phyloP scores from a whole-genome alignment of 2,888 invertebrate species.

The Cephus runcator region DNA sequence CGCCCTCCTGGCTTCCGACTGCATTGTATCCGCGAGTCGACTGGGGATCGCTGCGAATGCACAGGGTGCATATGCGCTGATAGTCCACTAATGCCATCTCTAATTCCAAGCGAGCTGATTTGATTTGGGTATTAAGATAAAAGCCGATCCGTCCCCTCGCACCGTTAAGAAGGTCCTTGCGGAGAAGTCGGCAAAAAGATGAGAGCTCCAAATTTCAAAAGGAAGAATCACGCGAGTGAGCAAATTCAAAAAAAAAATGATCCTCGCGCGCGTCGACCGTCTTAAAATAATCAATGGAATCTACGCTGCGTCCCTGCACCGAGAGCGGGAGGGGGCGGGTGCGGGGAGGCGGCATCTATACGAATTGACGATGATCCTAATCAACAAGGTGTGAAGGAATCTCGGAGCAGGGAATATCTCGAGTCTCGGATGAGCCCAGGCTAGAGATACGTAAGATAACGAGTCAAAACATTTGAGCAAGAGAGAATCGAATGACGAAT shows the following conservation, averaged over 20 bases:
- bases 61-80: slow-evolving; percentile 61
- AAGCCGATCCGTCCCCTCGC: slow-evolving; percentile 36
- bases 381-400: slow-evolving; percentile 45
- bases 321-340: background rate
- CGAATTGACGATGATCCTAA: slow-evolving; percentile 16
- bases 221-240: too few species aligned
- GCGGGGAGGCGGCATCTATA: background rate
- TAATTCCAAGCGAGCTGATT: slow-evolving; percentile 65
- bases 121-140: slow-evolving; percentile 66
- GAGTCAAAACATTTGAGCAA: slow-evolving; percentile 19
- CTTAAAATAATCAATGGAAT: too few species aligned
- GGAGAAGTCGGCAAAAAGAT: too few species aligned
- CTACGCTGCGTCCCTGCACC: background rate
- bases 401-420: slow-evolving; percentile 12
- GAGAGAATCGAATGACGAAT: slow-evolving; percentile 50
- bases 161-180: background rate
- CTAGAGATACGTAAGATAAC: slow-evolving; percentile 15
- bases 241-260: too few species aligned
- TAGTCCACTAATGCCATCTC: slow-evolving; percentile 64
- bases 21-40: slow-evolving; percentile 51
- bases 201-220: too few species aligned
- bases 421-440: background rate
- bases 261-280: too few species aligned
- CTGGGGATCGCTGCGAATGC: slow-evolving; percentile 31
- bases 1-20: slow-evolving; percentile 46